Evolutionary conservation across 1,140 invertebrate genomes (phyloP).

Genomic region (Drosophila trapezifrons): DNA sequence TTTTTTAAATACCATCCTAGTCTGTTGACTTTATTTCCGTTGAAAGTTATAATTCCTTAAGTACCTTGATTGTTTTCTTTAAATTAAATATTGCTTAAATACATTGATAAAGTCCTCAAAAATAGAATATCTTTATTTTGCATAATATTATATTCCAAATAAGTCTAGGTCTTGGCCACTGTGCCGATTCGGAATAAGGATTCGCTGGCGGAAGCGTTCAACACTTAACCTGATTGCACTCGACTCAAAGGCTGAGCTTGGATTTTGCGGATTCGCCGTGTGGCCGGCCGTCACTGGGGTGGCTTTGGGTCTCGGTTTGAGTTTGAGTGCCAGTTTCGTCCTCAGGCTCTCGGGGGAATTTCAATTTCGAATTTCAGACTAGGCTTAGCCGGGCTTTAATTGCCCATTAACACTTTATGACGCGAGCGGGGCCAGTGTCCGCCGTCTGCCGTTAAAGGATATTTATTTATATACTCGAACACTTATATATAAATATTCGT

Average conservation of each 20-base stretch:
- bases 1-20: no score
- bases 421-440: slow-evolving; percentile 5
- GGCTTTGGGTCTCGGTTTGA: slow-evolving; percentile 12
- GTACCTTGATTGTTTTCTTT: neutral
- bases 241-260: slow-evolving; percentile 54
- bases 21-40: no score
- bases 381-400: slow-evolving; percentile 43
- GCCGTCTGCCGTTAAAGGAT: slow-evolving; percentile 9
- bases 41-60: no score
- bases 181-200: slow-evolving; percentile 28
- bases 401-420: slow-evolving; percentile 60
- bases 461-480: slow-evolving; percentile 25
- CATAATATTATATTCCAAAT: no score
- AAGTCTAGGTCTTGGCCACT: neutral
- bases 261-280: slow-evolving; percentile 63
- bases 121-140: no score
- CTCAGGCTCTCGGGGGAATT: slow-evolving; percentile 27
- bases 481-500: slow-evolving; percentile 40
- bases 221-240: slow-evolving; percentile 73
- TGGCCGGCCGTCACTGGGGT: slow-evolving; percentile 16
- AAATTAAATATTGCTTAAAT: neutral
- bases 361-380: slow-evolving; percentile 24
- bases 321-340: neutral
- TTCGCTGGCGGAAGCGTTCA: slow-evolving; percentile 54
- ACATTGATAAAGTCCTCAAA: neutral